Evolutionary conservation across 1,140 invertebrate genomes (phyloP), one percentile per base, ranked within the genome.

Genomic region (Leptinotarsa undecemlineata): DNA sequence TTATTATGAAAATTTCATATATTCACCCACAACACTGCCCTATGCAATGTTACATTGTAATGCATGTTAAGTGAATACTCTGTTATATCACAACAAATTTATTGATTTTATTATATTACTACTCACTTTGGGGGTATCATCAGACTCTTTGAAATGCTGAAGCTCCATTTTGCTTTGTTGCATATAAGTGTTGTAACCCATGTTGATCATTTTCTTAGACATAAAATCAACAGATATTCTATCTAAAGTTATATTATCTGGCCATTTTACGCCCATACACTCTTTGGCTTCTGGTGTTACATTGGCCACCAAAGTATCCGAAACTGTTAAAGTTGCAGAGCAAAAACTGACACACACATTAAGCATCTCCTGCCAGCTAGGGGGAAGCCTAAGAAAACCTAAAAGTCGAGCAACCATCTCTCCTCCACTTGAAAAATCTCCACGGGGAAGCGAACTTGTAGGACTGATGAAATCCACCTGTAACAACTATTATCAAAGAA

Each of bases 151-250:
- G 74, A 92, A 90, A 78, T 94, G 92, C 60, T 90, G 90, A 61
- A 94, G 87, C 83, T 94, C 92, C 92, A 94, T 94, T 86, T 93
- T 93, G 62, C 91, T 93, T 42, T 91, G 92, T 81, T 88, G 90
- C 84, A 63, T 88, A 91, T 75, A 86, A 85, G 33, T 86, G 86
- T 80, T 87, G 88, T 68, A 78, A 15, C 11, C 63, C 3, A 86
- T 84, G 72, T 86, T 86, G 19, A 90, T 78, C 1, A 85, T 85
- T 79, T 89, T 90, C 68, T 87, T 87, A 0, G 92, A 91, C 75
- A 91, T 88, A 79, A 95, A 93, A 79, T 95, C 92, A 0, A 96
- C 87, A 1, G 90, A 86, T 76, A 95, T 91, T 33, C 88, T 84
- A 89, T 82, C 74, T 80, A 76, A 86, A 85, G 80, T 90, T 80